A percentile compares a stretch with the other conserved stretches of the same genome.
These are phyloP conservation scores for Procavia capensis DNA, from an alignment of 2,113 vertebrate species.

Conservation along the genomic window DNA sequence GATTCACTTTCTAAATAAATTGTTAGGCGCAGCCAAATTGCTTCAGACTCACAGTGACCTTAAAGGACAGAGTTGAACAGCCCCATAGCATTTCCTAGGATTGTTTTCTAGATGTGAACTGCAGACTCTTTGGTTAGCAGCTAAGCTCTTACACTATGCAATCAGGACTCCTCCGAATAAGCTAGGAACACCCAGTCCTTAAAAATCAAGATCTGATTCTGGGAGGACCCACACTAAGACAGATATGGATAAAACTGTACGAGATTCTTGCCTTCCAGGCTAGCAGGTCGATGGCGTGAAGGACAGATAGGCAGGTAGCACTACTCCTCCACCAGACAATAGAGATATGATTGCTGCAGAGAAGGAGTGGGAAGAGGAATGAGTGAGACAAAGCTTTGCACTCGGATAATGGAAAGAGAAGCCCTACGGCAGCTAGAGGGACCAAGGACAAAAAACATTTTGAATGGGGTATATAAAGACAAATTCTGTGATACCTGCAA, in stretches of 20 bases:
- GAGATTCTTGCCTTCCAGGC: background rate
- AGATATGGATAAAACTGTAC: background rate
- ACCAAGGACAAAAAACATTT: background rate
- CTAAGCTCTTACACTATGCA: too few species aligned
- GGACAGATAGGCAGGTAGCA: background rate
- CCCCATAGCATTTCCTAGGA: too few species aligned
- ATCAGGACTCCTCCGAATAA: background rate
- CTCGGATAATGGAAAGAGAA: background rate
- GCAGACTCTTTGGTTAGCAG: too few species aligned
- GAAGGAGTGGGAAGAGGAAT: background rate
- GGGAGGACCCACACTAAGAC: background rate
- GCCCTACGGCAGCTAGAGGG: background rate
- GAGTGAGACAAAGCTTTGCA: background rate
- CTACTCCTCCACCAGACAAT: background rate
- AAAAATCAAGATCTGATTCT: background rate
- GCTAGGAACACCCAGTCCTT: background rate
- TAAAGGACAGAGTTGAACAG: too few species aligned
- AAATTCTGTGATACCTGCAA: background rate
- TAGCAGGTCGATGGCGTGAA: background rate
- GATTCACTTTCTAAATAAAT: background rate
- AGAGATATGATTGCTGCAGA: background rate
- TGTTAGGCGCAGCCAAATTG: too few species aligned
- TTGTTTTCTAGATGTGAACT: too few species aligned
- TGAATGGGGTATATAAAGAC: background rate
- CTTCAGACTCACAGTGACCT: too few species aligned